phyloP scores from a whole-genome alignment of 2,113 vertebrate genomes.

The Oreocharis arfaki region DNA sequence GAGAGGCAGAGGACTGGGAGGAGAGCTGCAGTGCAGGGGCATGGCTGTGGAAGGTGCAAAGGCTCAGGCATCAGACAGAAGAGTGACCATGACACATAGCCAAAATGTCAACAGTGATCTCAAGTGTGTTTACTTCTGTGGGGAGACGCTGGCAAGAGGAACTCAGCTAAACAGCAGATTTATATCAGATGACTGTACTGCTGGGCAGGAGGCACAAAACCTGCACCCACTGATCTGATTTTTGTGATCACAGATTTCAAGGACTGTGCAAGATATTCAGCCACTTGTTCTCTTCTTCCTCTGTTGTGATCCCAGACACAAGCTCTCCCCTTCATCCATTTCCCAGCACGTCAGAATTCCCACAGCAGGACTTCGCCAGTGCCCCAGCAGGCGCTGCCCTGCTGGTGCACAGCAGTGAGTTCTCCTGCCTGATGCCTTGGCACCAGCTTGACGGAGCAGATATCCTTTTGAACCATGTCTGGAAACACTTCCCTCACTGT shows the following conservation, averaged over 20 bases:
- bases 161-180: not conserved
- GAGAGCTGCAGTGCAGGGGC: not conserved
- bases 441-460: not conserved
- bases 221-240: not conserved
- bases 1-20: not conserved
- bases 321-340: not conserved
- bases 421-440: not conserved
- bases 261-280: not conserved
- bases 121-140: not conserved
- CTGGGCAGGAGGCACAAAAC: not conserved
- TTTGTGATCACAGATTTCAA: not conserved
- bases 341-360: fast-evolving
- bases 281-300: not conserved
- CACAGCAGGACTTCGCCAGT: not conserved
- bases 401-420: not conserved
- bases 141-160: not conserved
- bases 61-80: not conserved
- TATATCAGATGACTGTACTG: not conserved
- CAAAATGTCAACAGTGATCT: not conserved
- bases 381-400: fast-evolving
- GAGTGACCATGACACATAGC: not conserved
- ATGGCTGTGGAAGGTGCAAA: not conserved
- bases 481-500: not conserved
- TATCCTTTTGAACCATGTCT: not conserved
- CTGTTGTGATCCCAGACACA: not conserved